Evolutionary conservation across 2,888 invertebrate genomes (phyloP).

Genomic region (Chromoteleia sp.): DNA sequence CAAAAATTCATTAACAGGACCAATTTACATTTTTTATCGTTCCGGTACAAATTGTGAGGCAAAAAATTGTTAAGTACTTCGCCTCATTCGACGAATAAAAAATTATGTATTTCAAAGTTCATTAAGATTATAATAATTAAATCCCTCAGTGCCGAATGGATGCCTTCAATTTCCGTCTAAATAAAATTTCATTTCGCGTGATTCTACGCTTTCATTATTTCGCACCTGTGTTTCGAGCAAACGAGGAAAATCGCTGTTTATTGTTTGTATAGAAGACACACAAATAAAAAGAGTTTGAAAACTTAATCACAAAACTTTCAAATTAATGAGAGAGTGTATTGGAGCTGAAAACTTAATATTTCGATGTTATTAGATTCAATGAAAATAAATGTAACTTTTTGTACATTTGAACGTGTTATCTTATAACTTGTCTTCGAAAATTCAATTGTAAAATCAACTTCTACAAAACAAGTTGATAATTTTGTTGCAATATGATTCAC

Average conservation of each 20-base stretch:
- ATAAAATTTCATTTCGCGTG: slow-evolving; percentile 37
- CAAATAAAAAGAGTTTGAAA: slow-evolving; percentile 23
- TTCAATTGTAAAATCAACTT: too few species aligned
- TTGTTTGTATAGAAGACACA: slow-evolving; percentile 19
- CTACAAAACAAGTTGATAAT: too few species aligned
- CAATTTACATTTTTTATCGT: slow-evolving; percentile 12
- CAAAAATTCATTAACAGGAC: slow-evolving; percentile 25
- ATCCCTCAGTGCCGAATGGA: slow-evolving; percentile 20
- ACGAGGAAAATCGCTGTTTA: slow-evolving; percentile 33
- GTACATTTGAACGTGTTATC: neutral
- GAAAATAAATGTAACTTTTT: neutral
- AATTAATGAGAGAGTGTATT: slow-evolving; percentile 18
- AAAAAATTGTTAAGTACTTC: slow-evolving; percentile 15
- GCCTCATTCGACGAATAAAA: slow-evolving; percentile 8
- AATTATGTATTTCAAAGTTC: slow-evolving; percentile 42
- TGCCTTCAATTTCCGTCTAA: slow-evolving; percentile 29
- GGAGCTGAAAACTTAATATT: slow-evolving; percentile 19
- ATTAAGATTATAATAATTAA: slow-evolving; percentile 56
- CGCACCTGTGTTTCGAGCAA: slow-evolving; percentile 22
- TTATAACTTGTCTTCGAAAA: too few species aligned
- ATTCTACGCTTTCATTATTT: slow-evolving; percentile 35
- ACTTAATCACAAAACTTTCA: slow-evolving; percentile 23
- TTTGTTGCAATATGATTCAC: too few species aligned
- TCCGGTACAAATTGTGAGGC: neutral
- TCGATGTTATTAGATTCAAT: slow-evolving; percentile 8